Evolutionary conservation across 2,797 vertebrate species (phyloP).

Genomic region (Gallirallus australis): DNA sequence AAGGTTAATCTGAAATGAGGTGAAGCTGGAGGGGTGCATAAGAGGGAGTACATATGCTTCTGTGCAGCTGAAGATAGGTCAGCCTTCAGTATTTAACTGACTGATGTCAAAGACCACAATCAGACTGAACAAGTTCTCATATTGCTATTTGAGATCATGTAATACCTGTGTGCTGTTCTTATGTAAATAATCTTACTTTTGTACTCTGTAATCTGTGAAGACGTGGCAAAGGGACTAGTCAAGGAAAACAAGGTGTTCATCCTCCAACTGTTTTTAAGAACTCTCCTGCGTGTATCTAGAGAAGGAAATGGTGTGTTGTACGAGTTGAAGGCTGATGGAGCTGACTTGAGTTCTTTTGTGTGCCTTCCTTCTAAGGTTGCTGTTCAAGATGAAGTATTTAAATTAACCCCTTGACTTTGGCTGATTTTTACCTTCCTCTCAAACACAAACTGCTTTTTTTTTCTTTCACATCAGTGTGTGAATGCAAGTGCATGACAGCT

Average conservation of each 20-base stretch:
- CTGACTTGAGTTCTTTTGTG: conserved; percentile 13
- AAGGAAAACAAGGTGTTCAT: neutral
- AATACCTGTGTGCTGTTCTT: neutral
- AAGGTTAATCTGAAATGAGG: neutral
- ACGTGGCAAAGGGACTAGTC: neutral
- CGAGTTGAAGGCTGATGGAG: conserved; percentile 30
- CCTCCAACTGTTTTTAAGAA: neutral
- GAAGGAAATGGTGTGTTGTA: neutral
- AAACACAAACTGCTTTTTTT: neutral
- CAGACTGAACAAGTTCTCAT: neutral
- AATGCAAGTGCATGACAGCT: neutral
- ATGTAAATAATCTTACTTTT: conserved; percentile 3
- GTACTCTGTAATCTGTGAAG: neutral
- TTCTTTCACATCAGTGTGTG: neutral
- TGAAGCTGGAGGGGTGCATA: neutral
- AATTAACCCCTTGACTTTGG: conserved; percentile 18
- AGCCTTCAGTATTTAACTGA: neutral
- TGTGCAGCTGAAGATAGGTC: conserved; percentile 4
- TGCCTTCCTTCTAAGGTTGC: conserved; percentile 63
- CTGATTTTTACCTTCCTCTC: conserved; percentile 1
- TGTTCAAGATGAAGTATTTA: conserved; percentile 40
- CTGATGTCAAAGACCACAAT: neutral
- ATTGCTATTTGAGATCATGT: neutral
- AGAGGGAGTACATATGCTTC: neutral
- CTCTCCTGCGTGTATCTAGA: neutral